A percentile compares a stretch with the other conserved stretches of the same genome.
Conservation (phyloP, 53 echinoderm and acorn worm species). For the Paelopatides confundens region DNA sequence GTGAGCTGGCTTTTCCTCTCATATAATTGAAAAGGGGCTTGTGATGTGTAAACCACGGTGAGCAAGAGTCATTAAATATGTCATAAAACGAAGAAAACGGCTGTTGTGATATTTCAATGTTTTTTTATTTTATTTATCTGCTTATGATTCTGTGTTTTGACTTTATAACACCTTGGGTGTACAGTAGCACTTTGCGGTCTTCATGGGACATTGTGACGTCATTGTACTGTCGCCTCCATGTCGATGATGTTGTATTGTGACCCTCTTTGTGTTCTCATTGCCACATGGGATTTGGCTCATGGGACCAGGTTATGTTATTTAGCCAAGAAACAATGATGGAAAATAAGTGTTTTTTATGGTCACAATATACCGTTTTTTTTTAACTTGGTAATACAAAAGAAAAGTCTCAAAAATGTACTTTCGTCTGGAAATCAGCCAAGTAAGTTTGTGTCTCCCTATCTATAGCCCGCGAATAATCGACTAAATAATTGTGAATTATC, state of each 20-base stretch:
- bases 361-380: too few species aligned
- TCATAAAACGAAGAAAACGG: conserved; percentile 45
- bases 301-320: neutral
- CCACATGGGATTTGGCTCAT: neutral
- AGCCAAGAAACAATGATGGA: neutral
- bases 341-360: too few species aligned
- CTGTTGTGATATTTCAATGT: conserved; percentile 53
- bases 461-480: too few species aligned
- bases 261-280: conserved; percentile 2
- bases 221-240: conserved; percentile 25
- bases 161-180: conserved; percentile 40
- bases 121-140: neutral
- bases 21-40: neutral
- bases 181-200: conserved; percentile 25
- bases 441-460: too few species aligned
- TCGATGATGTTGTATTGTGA: neutral
- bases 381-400: too few species aligned
- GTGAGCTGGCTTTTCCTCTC: neutral
- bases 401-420: too few species aligned
- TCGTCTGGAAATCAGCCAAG: too few species aligned
- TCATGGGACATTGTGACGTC: neutral
- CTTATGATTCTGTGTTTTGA: neutral
- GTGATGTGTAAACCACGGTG: conserved; percentile 18
- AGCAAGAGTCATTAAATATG: conserved; percentile 42
- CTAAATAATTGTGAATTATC: too few species aligned